Evolutionary conservation across 2,888 invertebrate genomes (phyloP).

Genomic region (Cosmopolites sordidus): DNA sequence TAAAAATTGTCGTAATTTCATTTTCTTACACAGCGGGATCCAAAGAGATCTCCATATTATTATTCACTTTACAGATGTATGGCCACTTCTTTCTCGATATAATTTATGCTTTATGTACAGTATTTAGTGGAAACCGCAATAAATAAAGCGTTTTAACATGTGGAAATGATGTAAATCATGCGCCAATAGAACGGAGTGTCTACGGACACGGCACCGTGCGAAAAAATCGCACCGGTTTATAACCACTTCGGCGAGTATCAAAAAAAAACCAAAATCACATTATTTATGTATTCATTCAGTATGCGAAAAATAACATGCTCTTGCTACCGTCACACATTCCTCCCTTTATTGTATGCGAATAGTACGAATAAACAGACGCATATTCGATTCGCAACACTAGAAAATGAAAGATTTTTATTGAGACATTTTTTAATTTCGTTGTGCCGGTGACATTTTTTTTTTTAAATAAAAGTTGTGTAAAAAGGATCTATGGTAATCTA

Average conservation of each 20-base stretch:
- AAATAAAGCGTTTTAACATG: neutral
- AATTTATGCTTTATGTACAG: conserved; percentile 2
- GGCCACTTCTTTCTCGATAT: neutral
- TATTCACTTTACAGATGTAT: conserved; percentile 1
- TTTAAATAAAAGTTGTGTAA: no score
- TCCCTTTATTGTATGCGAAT: no score
- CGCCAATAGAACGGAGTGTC: neutral
- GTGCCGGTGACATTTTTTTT: no score
- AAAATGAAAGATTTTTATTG: no score
- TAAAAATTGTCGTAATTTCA: neutral
- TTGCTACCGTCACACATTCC: neutral
- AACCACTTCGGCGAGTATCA: neutral
- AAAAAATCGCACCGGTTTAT: neutral
- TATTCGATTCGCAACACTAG: no score
- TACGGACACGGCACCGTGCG: neutral
- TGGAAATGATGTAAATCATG: neutral
- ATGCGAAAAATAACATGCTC: neutral
- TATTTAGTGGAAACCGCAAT: neutral
- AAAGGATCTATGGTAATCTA: no score
- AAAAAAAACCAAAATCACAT: neutral
- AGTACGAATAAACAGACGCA: no score
- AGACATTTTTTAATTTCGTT: no score
- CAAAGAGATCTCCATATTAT: neutral
- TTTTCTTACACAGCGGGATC: neutral
- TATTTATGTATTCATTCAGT: neutral